A percentile compares a stretch with the other conserved stretches of the same genome.
Evolutionary conservation across 2,888 invertebrate genomes (phyloP).

Genomic region (Ariolimax columbianus): DNA sequence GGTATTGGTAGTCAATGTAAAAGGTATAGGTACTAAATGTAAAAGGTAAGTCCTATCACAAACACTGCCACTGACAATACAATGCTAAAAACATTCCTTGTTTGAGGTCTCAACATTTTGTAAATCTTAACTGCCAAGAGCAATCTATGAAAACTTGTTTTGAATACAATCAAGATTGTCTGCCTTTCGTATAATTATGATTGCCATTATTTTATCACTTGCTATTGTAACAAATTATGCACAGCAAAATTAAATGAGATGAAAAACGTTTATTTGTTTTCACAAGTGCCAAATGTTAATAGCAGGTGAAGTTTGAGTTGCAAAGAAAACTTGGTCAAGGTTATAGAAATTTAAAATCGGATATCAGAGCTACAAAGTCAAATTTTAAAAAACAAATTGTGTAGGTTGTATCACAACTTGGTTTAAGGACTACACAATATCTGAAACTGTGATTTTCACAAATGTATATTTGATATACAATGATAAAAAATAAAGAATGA

Average conservation of each 20-base stretch:
- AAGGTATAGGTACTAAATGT: too few species aligned
- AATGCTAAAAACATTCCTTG: too few species aligned
- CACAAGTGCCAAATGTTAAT: constrained; percentile 24
- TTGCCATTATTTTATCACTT: neutral
- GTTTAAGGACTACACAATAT: neutral
- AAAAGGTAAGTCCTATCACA: too few species aligned
- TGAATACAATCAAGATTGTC: neutral
- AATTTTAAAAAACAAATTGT: neutral
- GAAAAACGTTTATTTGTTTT: constrained; percentile 33
- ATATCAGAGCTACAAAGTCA: neutral
- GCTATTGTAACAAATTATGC: neutral
- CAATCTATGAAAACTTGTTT: too few species aligned
- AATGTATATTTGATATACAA: neutral
- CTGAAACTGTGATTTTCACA: neutral
- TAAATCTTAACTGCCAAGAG: too few species aligned
- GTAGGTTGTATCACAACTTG: neutral
- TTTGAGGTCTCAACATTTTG: too few species aligned
- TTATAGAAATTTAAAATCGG: neutral
- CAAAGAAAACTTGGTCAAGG: neutral
- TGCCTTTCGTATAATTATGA: neutral
- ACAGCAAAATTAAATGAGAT: constrained; percentile 31
- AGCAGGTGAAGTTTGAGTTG: neutral
- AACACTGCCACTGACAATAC: too few species aligned
- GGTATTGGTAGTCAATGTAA: too few species aligned
- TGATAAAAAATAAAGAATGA: neutral